Evolutionary conservation across 1,140 invertebrate genomes (phyloP).

Genomic region (Holcopasites calliopsidis): DNA sequence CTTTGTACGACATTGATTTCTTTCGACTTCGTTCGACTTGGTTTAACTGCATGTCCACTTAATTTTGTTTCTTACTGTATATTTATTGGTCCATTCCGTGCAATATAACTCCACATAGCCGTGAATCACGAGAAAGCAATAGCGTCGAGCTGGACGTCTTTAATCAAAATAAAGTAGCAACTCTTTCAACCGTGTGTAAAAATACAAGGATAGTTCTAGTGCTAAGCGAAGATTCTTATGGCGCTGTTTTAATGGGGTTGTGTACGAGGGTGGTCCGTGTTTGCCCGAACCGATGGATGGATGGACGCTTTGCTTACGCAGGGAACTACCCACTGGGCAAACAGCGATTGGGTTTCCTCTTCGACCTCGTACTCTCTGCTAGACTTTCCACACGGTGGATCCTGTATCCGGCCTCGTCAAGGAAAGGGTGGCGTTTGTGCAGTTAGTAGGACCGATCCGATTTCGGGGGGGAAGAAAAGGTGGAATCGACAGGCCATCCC

Average conservation of each 20-base stretch:
- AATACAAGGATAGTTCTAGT: slow-evolving; percentile 6
- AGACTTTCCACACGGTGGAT: slow-evolving; percentile 27
- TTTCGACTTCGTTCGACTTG: too few relatives aligned
- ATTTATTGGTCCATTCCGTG: too few relatives aligned
- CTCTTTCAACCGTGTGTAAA: background rate
- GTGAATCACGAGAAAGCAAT: background rate
- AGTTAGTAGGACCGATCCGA: slow-evolving; percentile 61
- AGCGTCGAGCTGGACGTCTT: background rate
- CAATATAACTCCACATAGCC: background rate
- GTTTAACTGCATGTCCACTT: too few relatives aligned
- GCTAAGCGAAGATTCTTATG: slow-evolving; percentile 54
- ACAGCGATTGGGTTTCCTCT: slow-evolving; percentile 75
- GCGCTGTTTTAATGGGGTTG: slow-evolving; percentile 16
- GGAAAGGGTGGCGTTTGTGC: slow-evolving; percentile 52
- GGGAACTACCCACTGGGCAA: slow-evolving; percentile 72
- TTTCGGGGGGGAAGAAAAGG: slow-evolving; percentile 53
- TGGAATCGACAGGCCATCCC: slow-evolving; percentile 16
- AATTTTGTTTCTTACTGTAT: too few relatives aligned
- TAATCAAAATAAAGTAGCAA: slow-evolving; percentile 8
- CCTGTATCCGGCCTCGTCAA: slow-evolving; percentile 50
- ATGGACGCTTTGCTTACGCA: slow-evolving; percentile 73
- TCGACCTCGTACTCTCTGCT: slow-evolving; percentile 47
- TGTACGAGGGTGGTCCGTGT: slow-evolving; percentile 53
- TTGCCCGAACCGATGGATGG: slow-evolving; percentile 63
- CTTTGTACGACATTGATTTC: too few relatives aligned